Percentiles rank a stretch among this genome's conserved stretches.
Evolutionary conservation across 1,140 invertebrate genomes (phyloP).

Genomic region (Lycorma delicatula): DNA sequence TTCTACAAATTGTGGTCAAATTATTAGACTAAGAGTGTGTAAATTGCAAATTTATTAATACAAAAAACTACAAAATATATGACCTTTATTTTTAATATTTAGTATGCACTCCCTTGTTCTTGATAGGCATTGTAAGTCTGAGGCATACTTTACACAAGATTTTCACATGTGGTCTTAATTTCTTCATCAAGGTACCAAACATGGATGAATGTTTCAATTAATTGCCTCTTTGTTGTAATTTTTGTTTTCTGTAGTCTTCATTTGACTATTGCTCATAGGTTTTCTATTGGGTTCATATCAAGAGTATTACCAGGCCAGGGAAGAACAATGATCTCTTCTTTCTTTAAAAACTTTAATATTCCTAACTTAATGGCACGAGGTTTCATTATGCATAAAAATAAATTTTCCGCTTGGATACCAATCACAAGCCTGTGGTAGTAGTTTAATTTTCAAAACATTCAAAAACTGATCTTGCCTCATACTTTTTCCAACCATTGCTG

Average conservation of each 20-base stretch:
- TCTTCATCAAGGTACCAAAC: not conserved
- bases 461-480: not conserved
- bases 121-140: too few species aligned
- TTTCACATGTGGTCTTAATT: too few species aligned
- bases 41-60: too few species aligned
- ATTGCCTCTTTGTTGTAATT: too few species aligned
- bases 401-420: conserved; percentile 1
- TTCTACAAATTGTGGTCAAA: too few species aligned
- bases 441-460: not conserved
- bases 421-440: not conserved
- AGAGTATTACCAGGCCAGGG: conserved; percentile 8
- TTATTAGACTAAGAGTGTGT: too few species aligned
- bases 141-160: too few species aligned
- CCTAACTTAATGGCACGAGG: conserved; percentile 5
- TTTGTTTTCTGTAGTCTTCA: too few species aligned
- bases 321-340: not conserved
- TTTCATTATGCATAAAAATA: conserved; percentile 8
- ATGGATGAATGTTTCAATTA: not conserved
- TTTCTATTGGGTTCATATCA: conserved; percentile 1
- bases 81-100: too few species aligned
- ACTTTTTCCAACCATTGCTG: not conserved
- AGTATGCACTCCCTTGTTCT: too few species aligned
- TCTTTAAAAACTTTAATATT: not conserved
- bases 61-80: too few species aligned
- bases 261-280: conserved; percentile 9